Evolutionary conservation across 2,113 vertebrate species (phyloP).

Genomic region (Cichladusa arquata): DNA sequence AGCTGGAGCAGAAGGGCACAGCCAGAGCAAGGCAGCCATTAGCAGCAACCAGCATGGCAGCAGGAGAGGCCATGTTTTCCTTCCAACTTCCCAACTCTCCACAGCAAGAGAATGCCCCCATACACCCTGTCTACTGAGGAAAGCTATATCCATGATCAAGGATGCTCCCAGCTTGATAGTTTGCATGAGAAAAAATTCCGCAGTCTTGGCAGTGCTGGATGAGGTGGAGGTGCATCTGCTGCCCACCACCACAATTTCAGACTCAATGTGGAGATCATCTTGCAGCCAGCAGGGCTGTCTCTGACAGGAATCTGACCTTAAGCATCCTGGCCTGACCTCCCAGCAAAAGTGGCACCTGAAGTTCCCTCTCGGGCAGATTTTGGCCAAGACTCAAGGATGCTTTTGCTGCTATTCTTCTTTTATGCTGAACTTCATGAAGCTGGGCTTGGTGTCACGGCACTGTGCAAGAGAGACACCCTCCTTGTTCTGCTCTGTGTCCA

Average conservation of each 20-base stretch:
- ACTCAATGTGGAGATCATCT: accelerated
- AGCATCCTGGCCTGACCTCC: not conserved
- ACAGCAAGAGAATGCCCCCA: not conserved
- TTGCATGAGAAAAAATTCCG: not conserved
- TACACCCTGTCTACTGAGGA: not conserved
- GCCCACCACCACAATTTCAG: not conserved
- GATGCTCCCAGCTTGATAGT: not conserved
- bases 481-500: not conserved
- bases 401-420: not conserved
- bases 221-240: not conserved
- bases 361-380: accelerated
- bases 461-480: not conserved
- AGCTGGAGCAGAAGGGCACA: not conserved
- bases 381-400: not conserved
- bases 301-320: not conserved
- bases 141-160: not conserved
- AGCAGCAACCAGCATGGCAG: accelerated
- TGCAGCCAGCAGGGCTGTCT: not conserved
- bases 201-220: accelerated
- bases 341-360: not conserved
- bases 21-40: not conserved
- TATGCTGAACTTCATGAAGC: not conserved
- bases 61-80: not conserved
- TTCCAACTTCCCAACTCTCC: not conserved
- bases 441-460: not conserved